Evolutionary conservation across 2,113 vertebrate genomes (phyloP), one percentile per base, ranked within the genome.

Genomic region (Paramormyrops kingsleyae): DNA sequence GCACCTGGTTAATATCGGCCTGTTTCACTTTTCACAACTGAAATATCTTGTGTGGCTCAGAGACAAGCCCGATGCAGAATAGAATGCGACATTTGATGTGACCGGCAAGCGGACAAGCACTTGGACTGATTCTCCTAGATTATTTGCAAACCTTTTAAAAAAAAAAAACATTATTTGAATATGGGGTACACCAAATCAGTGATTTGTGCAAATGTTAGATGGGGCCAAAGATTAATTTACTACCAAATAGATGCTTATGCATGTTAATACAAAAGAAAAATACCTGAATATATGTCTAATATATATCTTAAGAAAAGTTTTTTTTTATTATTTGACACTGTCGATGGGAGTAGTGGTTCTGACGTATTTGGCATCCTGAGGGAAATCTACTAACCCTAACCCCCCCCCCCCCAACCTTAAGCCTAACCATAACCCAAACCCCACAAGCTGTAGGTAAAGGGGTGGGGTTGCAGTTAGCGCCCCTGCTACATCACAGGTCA

Each of bases 11-110:
- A 87, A n/a, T 17, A 24, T 47, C 44, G 4, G 49, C 24, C 53
- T 24, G 56, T 5, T 62, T 44, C 21, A 2, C 19, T 62, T 44
- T 31, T n/a, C 15, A 13, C 87, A 19, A 10, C 4, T 88, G 87
- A 66, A 56, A 46, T 56, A 53, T 35, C 35, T 46, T 39, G 15
- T 52, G 35, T 17, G 77, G 70, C 49, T 5, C 52, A 85, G 56
- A 91, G 10, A 86, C 15, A 19, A 10, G 42, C 27, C 44, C 50
- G 39, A 50, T 44, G 56, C 89, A 84, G 49, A 70, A 90, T 83
- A 85, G 70, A 89, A 83, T 77, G 52, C 6, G 52, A 24, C 59
- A 56, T 84, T 88, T 90, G 90, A 91, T 89, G 88, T 2, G 17
- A 31, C 17, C 21, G 10, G 27, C 49, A 35, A 12, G n/a, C 1